Evolutionary conservation across 1,140 invertebrate genomes (phyloP).

Genomic region (Papilio xuthus): DNA sequence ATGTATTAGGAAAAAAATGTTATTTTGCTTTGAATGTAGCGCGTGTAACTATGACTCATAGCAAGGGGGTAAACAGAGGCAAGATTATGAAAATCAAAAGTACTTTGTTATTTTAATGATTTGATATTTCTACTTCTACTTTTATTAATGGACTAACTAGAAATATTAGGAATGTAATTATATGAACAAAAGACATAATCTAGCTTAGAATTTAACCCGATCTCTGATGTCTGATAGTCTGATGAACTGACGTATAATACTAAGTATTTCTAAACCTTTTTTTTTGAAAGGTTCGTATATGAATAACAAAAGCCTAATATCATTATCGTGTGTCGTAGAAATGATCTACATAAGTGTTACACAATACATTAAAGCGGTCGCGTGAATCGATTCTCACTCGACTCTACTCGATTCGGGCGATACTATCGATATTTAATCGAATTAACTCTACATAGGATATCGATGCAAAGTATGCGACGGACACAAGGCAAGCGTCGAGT

Average conservation of each 20-base stretch:
- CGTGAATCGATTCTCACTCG: conserved; percentile 8
- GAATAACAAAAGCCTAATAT: background rate
- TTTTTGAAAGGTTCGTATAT: background rate
- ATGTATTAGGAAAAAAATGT: background rate
- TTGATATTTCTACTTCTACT: no score
- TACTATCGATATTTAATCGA: conserved; percentile 41
- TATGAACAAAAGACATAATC: no score
- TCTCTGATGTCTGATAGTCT: background rate
- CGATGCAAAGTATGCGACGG: conserved; percentile 16
- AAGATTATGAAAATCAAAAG: no score
- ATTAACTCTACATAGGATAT: conserved; percentile 37
- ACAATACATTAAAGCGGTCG: conserved; percentile 4
- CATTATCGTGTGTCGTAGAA: background rate
- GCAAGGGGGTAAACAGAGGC: background rate
- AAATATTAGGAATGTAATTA: background rate
- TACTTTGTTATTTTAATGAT: no score
- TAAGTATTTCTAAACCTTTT: background rate
- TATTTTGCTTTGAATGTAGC: background rate
- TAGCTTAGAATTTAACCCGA: background rate
- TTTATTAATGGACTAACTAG: no score
- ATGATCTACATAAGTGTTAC: background rate
- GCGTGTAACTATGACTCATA: background rate
- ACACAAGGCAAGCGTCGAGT: background rate
- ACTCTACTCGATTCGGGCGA: background rate
- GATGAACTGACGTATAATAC: background rate